Percentiles rank a stretch among this genome's conserved stretches.
phyloP scores from a whole-genome alignment of 2,113 vertebrate genomes.

The Pao palembangensis region DNA sequence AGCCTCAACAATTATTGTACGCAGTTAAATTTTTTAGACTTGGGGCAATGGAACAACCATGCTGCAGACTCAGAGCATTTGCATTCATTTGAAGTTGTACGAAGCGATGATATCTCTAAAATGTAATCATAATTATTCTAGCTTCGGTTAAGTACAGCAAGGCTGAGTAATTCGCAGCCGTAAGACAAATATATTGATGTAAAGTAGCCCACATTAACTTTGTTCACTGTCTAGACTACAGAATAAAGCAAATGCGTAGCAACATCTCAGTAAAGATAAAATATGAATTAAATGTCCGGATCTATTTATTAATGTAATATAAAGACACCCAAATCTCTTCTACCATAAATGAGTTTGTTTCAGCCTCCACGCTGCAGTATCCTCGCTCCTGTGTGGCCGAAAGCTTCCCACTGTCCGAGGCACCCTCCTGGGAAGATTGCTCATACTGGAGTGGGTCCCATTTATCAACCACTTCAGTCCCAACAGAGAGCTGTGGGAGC shows the following conservation, averaged over 20 bases:
- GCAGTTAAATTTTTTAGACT: no score
- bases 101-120: no score
- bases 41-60: no score
- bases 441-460: constrained; percentile 47
- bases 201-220: no score
- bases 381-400: neutral
- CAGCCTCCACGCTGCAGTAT: no score
- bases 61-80: no score
- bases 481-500: constrained; percentile 56
- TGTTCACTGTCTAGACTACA: neutral
- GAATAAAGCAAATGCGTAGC: no score
- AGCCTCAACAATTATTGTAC: no score
- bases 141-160: no score
- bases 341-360: no score
- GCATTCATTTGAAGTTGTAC: no score
- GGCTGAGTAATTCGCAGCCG: neutral
- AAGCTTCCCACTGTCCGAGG: constrained; percentile 17
- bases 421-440: constrained; percentile 16
- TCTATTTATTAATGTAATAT: neutral
- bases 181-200: neutral
- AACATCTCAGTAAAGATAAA: neutral
- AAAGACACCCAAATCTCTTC: neutral
- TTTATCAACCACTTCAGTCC: constrained; percentile 66
- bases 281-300: neutral
- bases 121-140: no score